These are phyloP conservation scores for Heterochromis multidens DNA, from an alignment of 2,113 vertebrate genomes.

Conservation along the genomic window DNA sequence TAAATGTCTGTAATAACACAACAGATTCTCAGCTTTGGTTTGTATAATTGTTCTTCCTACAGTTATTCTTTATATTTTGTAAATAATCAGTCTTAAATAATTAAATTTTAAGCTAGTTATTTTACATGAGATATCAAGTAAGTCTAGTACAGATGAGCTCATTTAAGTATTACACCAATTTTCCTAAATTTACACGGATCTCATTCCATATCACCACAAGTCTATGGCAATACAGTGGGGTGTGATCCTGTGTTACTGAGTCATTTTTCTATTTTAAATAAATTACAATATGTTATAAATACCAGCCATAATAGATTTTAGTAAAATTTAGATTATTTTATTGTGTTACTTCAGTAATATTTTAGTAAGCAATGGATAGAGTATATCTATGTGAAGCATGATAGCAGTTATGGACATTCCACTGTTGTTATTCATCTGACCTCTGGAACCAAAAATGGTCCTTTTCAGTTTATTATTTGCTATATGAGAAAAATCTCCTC, in stretches of 20 bases:
- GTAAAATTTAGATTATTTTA: not conserved
- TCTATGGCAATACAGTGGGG: not conserved
- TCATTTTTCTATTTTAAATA: not conserved
- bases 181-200: not conserved
- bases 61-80: not conserved
- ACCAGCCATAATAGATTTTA: not conserved
- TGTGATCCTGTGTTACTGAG: not conserved
- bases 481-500: not conserved
- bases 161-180: not conserved
- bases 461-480: not conserved
- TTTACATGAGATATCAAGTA: rapidly evolving
- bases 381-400: not conserved
- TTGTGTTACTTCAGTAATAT: too few relatives aligned
- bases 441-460: not conserved
- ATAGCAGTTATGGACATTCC: rapidly evolving
- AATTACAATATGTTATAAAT: not conserved
- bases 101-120: not conserved
- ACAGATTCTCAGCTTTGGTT: not conserved
- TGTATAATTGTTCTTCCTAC: not conserved
- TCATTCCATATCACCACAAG: not conserved
- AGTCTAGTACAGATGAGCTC: not conserved
- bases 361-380: too few relatives aligned
- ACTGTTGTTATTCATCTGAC: not conserved
- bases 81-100: not conserved
- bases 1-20: not conserved